Evolutionary conservation across 2,113 vertebrate species (phyloP).

Genomic region (Polypterus senegalus): DNA sequence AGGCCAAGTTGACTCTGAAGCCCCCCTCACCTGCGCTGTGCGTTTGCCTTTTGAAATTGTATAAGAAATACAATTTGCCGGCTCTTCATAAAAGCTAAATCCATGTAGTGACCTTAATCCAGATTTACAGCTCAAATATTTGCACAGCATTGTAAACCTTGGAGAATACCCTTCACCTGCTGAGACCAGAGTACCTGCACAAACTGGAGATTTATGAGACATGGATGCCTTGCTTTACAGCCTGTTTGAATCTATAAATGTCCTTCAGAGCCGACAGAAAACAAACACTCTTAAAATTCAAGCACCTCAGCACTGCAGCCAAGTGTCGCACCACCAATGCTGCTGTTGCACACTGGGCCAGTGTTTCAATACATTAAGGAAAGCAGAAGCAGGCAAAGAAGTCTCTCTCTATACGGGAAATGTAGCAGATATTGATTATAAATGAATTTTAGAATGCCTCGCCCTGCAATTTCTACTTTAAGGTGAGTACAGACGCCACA

Average conservation of each 20-base stretch:
- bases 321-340: no score
- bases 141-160: constrained; percentile 5
- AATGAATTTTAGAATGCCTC: no score
- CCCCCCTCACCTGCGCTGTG: neutral
- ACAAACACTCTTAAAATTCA: no score
- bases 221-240: neutral
- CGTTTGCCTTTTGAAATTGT: constrained; percentile 2
- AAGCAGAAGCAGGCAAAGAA: no score
- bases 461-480: no score
- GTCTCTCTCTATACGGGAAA: no score
- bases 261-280: neutral
- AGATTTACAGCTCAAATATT: constrained; percentile 11
- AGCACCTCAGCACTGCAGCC: no score
- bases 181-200: neutral
- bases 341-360: no score
- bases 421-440: no score
- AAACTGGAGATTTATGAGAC: neutral
- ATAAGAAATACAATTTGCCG: neutral
- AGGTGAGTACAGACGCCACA: no score
- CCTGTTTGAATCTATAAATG: neutral
- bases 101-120: constrained; percentile 1
- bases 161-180: constrained; percentile 7
- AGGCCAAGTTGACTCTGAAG: neutral
- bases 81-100: constrained; percentile 3
- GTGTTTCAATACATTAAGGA: no score